Percentiles rank a stretch among this genome's conserved stretches.
Conservation (phyloP, 2,888 invertebrate genomes). For the Lysandra coridon region DNA sequence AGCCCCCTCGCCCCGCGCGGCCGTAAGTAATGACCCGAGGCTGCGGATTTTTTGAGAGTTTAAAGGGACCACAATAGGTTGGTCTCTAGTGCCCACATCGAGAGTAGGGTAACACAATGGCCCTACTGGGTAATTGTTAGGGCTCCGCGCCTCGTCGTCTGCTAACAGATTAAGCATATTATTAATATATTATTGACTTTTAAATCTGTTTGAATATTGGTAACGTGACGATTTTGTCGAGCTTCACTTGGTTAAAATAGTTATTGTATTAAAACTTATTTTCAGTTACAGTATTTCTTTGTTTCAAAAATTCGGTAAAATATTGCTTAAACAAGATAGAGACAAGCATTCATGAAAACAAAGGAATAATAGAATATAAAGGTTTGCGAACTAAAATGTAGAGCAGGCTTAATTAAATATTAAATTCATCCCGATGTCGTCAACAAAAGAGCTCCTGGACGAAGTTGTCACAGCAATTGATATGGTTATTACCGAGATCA, state of each 20-base stretch:
- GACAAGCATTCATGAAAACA: no score
- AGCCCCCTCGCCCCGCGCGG: conserved; percentile 48
- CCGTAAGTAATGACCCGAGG: conserved; percentile 37
- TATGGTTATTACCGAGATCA: neutral
- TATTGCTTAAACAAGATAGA: neutral
- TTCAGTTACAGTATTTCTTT: neutral
- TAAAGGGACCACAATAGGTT: conserved; percentile 48
- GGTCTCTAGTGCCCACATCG: conserved; percentile 69
- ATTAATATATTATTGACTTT: conserved; percentile 33
- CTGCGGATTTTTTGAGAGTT: conserved; percentile 46
- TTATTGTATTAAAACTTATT: neutral
- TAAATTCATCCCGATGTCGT: neutral
- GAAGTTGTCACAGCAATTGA: neutral
- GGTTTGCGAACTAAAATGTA: neutral
- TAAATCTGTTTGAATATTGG: conserved; percentile 10
- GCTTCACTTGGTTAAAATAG: neutral
- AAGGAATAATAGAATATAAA: no score
- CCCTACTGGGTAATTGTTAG: conserved; percentile 78
- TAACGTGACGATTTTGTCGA: neutral
- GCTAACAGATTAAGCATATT: conserved; percentile 56
- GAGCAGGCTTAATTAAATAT: neutral
- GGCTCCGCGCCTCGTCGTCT: conserved; percentile 77
- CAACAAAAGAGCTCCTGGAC: neutral
- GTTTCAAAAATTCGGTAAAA: neutral
- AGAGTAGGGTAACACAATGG: conserved; percentile 76